phyloP scores from a whole-genome alignment of 1,140 invertebrate species.

The Vanessa atalanta region DNA sequence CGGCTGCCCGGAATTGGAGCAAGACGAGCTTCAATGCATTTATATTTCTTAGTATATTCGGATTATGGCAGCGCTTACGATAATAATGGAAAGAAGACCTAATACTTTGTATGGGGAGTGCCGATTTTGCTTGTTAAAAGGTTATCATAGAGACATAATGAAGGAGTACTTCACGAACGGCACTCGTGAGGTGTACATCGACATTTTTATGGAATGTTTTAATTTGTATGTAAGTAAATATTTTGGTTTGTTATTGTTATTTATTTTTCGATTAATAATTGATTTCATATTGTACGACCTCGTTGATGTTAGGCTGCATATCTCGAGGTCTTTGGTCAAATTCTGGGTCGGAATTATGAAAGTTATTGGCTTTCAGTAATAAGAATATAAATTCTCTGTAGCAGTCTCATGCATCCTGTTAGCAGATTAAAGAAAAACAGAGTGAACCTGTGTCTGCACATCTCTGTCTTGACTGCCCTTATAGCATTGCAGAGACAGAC shows the following conservation, averaged over 20 bases:
- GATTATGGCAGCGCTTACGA: conserved; percentile 1
- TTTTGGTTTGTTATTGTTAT: not conserved
- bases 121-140: conserved; percentile 57
- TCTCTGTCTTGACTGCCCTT: no score
- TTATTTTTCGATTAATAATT: not conserved
- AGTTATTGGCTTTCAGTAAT: no score
- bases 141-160: conserved; percentile 59
- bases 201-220: conserved; percentile 64
- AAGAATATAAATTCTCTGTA: no score
- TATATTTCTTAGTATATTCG: not conserved
- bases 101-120: conserved; percentile 55
- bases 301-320: no score
- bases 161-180: conserved; percentile 58
- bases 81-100: conserved; percentile 44
- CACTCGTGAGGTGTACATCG: conserved; percentile 57
- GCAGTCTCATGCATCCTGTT: no score
- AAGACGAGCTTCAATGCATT: not conserved
- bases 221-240: conserved; percentile 63
- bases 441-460: no score
- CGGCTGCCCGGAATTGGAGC: not conserved
- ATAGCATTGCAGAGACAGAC: no score
- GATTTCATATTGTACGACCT: no score
- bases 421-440: no score
- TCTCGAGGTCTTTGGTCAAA: no score
- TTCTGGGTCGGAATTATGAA: no score